These are phyloP conservation scores for Gorsachius magnificus DNA, from an alignment of 2,797 vertebrate species.

Conservation along the genomic window DNA sequence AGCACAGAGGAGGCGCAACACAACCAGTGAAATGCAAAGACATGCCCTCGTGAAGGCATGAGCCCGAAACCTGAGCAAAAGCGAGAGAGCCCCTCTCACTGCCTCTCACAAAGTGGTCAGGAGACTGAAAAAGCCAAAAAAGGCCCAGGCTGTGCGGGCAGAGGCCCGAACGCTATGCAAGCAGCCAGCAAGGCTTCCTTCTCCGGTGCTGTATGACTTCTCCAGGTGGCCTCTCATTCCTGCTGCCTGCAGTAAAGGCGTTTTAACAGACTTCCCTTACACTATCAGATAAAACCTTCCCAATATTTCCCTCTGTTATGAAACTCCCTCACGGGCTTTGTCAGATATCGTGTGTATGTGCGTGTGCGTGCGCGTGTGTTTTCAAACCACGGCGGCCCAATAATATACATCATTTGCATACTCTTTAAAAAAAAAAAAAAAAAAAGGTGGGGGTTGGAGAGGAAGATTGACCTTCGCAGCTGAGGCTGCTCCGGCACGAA, in stretches of 20 bases:
- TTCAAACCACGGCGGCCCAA: constrained; percentile 50
- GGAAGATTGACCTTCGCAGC: not conserved
- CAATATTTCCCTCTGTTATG: constrained; percentile 59
- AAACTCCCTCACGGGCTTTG: constrained; percentile 54
- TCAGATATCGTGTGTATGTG: constrained; percentile 33
- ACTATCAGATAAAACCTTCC: constrained; percentile 59
- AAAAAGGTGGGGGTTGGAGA: not conserved
- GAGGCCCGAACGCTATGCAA: not conserved
- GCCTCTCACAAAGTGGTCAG: not conserved
- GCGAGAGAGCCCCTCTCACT: not conserved
- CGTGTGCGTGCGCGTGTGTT: constrained; percentile 56
- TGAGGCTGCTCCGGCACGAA: not conserved
- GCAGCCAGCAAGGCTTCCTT: constrained; percentile 27
- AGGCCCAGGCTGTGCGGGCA: not conserved
- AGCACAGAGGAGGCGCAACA: rapidly evolving
- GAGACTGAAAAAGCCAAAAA: not conserved
- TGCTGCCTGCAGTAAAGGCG: constrained; percentile 36
- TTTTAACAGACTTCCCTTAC: constrained; percentile 66
- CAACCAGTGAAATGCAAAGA: rapidly evolving
- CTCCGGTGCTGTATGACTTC: constrained; percentile 30
- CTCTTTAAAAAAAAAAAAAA: not conserved
- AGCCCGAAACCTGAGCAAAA: not conserved
- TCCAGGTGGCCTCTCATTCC: constrained; percentile 46
- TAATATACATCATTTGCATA: constrained; percentile 52
- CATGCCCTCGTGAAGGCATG: not conserved